phyloP scores from a whole-genome alignment of 2,888 invertebrate species.

The Spicauda simplicius region DNA sequence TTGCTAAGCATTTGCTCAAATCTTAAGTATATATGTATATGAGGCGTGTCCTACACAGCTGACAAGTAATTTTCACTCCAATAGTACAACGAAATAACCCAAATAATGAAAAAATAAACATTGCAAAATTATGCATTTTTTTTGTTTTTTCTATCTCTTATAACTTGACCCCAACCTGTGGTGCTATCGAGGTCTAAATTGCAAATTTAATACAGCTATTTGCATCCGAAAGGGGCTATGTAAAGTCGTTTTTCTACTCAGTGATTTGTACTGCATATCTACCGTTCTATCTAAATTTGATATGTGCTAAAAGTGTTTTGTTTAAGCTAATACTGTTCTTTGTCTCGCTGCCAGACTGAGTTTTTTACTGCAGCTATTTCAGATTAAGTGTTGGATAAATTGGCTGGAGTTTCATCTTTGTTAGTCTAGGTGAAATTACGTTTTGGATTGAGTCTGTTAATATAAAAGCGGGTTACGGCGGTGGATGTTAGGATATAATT shows the following conservation, averaged over 20 bases:
- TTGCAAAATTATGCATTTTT: not conserved
- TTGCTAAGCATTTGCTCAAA: no score
- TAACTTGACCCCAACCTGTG: conserved; percentile 50
- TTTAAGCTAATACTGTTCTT: conserved; percentile 53
- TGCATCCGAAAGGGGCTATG: conserved; percentile 80
- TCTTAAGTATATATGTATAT: no score
- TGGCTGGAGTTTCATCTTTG: conserved; percentile 27
- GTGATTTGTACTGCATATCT: conserved; percentile 81
- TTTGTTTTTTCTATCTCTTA: conserved; percentile 20
- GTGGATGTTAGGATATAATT: not conserved
- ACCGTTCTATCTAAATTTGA: conserved; percentile 77
- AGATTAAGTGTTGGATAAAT: conserved; percentile 37
- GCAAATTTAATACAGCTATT: conserved; percentile 83
- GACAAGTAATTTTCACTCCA: not conserved
- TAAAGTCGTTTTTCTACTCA: conserved; percentile 69
- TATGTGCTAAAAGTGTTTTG: conserved; percentile 55
- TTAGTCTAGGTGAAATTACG: conserved; percentile 24
- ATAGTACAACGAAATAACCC: not conserved
- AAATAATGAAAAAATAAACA: no score
- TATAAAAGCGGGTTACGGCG: not conserved
- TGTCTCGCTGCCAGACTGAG: conserved; percentile 45
- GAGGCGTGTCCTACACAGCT: no score
- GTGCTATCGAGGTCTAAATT: conserved; percentile 77
- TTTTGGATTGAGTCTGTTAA: conserved; percentile 23
- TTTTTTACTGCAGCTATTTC: conserved; percentile 45